Conservation (phyloP, 2,113 vertebrate species). For the Tyrannus savana region DNA sequence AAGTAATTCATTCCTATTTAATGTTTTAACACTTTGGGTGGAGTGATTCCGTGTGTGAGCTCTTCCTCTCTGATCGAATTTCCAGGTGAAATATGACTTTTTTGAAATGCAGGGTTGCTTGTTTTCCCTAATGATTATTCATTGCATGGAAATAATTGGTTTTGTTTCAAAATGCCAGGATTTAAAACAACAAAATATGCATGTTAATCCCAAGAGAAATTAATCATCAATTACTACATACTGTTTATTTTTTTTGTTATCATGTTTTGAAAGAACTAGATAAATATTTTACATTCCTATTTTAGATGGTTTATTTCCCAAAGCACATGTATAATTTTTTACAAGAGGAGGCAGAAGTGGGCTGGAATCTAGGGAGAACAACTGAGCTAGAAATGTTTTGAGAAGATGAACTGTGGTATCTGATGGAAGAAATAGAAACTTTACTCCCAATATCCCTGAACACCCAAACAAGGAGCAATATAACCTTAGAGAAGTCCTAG, state of each 20-base stretch:
- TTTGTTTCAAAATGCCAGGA: background rate
- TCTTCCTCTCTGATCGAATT: background rate
- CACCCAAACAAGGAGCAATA: background rate
- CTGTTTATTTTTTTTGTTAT: background rate
- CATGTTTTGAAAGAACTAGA: background rate
- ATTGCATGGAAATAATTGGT: background rate
- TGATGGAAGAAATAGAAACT: background rate
- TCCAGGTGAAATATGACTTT: background rate
- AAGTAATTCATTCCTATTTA: background rate
- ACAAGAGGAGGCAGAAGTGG: background rate
- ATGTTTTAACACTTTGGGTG: background rate
- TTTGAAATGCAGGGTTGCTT: background rate
- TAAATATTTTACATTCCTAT: background rate
- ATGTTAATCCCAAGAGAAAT: background rate
- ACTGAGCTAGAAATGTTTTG: background rate
- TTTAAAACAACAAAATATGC: background rate
- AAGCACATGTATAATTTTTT: background rate
- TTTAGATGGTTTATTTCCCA: background rate
- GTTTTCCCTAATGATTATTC: background rate
- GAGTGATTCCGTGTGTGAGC: background rate
- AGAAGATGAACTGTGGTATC: background rate
- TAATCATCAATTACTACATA: rapidly evolving
- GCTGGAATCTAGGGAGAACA: background rate
- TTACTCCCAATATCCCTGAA: background rate
- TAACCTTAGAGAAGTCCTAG: background rate